phyloP scores from a whole-genome alignment of 1,140 invertebrate species.

The Campoletis sonorensis region DNA sequence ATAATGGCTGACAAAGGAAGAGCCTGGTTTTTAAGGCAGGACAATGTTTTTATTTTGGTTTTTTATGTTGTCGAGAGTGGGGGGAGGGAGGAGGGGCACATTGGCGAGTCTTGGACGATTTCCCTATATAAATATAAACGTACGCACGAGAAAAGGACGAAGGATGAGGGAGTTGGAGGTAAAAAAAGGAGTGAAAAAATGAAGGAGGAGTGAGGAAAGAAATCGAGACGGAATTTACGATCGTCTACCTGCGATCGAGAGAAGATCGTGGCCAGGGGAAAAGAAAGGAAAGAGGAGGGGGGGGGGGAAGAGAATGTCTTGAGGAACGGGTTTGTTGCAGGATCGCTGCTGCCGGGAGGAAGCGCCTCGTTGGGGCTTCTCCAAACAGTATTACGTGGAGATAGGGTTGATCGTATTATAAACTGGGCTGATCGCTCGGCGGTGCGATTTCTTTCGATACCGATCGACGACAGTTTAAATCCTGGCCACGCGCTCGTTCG shows the following conservation, averaged over 20 bases:
- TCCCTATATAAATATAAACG: not conserved
- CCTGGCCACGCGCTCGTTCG: not conserved
- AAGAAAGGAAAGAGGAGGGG: not conserved
- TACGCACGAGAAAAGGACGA: not conserved
- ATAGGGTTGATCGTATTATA: not conserved
- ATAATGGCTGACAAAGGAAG: constrained; percentile 17
- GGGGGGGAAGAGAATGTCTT: not conserved
- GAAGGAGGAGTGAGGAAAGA: not conserved
- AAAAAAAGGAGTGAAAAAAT: not conserved
- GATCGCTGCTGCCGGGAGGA: not conserved
- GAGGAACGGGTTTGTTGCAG: constrained; percentile 10
- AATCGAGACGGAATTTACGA: constrained; percentile 43
- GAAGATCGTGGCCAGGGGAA: constrained; percentile 11
- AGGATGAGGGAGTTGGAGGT: not conserved
- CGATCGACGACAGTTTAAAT: constrained; percentile 9
- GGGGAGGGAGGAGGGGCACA: not conserved
- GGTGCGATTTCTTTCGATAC: constrained; percentile 2
- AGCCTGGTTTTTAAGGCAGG: not conserved
- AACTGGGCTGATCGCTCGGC: not conserved
- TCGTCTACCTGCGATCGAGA: constrained; percentile 27
- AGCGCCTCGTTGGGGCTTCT: not conserved
- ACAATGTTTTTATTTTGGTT: not conserved
- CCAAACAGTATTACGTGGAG: not conserved
- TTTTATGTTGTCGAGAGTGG: too few relatives aligned
- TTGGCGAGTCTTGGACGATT: not conserved